Base-by-base conservation (phyloP, 2,888 invertebrate genomes). In the Leucozona laternaria region DNA sequence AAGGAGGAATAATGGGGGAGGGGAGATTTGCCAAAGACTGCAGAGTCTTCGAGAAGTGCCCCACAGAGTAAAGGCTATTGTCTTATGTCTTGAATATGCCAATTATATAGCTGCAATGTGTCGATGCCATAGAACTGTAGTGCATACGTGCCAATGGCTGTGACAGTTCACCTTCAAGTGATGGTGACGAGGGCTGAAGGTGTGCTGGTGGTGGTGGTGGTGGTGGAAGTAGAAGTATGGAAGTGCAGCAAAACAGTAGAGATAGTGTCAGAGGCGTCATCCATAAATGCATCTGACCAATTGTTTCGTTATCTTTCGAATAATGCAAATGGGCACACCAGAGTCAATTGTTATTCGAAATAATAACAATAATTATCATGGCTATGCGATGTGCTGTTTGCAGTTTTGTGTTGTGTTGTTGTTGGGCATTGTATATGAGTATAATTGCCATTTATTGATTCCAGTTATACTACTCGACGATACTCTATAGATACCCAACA, bases 271-370 rank as follows among this genome's bases (percentile, higher is more conserved):
- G 34, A 66, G 64, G 78, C 80, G 68, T 85, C 77, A 85, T 78
- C 73, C 77, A 45, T 81, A 60, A 76, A 60, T 80, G 43, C 34
- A 68, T 45, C 55, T 81, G 81, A 72, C 70, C 85, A 81, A 86
- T 86, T 86, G 85, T 86, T 81, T 73, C 73, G 75, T 86, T 64
- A 77, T 81, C 81, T 81, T 86, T 45, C 55, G 73, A 60, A 86
- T 79, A 60, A 86, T 79, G 86, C 82, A 86, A 86, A 86, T 82
- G 78, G 82, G 86, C 75, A 64, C 86, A 82, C n/a, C n/a, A 71
- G 57, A 82, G 75, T 82, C 85, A 77, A 85, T 86, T 86, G 86
- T 82, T 82, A 71, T 82, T 64, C 79, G 79, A 66, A 48, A 60
- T 64, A 45, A 62, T 7, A 66, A 48, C 6, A 66, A 62, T 78